These are phyloP conservation scores for Cataglyphis hispanica DNA, from an alignment of 1,140 invertebrate species.

Conservation along the genomic window DNA sequence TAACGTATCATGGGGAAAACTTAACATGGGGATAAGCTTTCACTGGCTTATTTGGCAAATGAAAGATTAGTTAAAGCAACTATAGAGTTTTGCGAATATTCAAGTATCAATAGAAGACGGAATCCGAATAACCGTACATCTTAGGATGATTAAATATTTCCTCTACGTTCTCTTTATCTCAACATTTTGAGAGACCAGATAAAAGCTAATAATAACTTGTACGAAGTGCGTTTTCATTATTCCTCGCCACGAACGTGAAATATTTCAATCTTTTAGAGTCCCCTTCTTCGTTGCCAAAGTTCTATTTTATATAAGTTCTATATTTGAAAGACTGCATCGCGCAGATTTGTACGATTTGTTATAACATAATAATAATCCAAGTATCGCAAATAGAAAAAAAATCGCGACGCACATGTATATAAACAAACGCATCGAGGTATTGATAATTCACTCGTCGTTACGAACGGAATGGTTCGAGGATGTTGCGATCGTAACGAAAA, in stretches of 20 bases:
- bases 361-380: background rate
- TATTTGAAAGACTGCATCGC: constrained; percentile 18
- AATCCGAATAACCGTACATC: constrained; percentile 28
- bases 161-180: background rate
- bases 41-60: constrained; percentile 2
- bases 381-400: background rate
- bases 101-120: background rate
- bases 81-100: constrained; percentile 32
- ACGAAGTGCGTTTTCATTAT: constrained; percentile 35
- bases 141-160: constrained; percentile 31
- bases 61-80: constrained; percentile 41
- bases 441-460: background rate
- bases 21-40: constrained; percentile 4
- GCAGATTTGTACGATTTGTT: background rate
- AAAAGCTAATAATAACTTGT: constrained; percentile 52
- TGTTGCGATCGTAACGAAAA: background rate
- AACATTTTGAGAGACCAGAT: background rate
- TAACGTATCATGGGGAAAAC: background rate
- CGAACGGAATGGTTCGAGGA: constrained; percentile 6
- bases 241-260: constrained; percentile 1
- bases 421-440: constrained; percentile 6
- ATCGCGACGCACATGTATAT: background rate
- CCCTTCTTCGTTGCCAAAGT: constrained; percentile 15
- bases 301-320: no score
- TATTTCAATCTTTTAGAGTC: constrained; percentile 13